phyloP scores from a whole-genome alignment of 1,140 invertebrate genomes.

The Papilio aristodemus region DNA sequence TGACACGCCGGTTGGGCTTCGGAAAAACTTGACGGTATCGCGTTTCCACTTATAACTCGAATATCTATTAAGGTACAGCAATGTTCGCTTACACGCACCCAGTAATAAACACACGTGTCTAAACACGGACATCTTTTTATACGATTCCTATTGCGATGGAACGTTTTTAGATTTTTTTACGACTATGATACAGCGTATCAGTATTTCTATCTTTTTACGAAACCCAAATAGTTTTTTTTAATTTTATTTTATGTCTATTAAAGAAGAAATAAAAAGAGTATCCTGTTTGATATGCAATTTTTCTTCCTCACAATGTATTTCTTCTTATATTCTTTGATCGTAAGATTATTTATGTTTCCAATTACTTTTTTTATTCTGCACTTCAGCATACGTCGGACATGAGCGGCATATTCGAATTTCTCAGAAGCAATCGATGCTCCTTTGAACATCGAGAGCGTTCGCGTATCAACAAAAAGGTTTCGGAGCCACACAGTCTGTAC shows the following conservation, averaged over 20 bases:
- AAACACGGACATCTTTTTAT: conserved; percentile 9
- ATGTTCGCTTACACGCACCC: conserved; percentile 37
- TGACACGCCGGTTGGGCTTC: conserved; percentile 42
- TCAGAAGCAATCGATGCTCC: conserved; percentile 58
- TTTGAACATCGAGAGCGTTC: conserved; percentile 53
- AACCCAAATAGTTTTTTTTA: no score
- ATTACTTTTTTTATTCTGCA: conserved; percentile 10
- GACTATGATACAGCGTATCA: background rate
- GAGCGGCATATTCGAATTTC: conserved; percentile 53
- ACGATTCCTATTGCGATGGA: background rate
- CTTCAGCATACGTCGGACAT: conserved; percentile 14
- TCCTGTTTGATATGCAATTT: no score
- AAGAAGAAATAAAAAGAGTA: background rate
- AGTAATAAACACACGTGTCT: conserved; percentile 40
- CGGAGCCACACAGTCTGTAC: conserved; percentile 75
- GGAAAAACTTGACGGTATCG: conserved; percentile 54
- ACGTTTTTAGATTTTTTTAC: conserved; percentile 2
- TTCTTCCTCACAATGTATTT: no score
- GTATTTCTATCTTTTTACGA: conserved; percentile 6
- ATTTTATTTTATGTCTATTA: background rate
- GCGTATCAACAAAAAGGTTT: conserved; percentile 64
- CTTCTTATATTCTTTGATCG: no score
- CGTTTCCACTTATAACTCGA: conserved; percentile 50
- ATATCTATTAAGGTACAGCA: conserved; percentile 32
- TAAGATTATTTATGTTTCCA: background rate